Evolutionary conservation across 1,140 invertebrate species (phyloP), one percentile per base, ranked within the genome.

Genomic region (Drosophila lini): DNA sequence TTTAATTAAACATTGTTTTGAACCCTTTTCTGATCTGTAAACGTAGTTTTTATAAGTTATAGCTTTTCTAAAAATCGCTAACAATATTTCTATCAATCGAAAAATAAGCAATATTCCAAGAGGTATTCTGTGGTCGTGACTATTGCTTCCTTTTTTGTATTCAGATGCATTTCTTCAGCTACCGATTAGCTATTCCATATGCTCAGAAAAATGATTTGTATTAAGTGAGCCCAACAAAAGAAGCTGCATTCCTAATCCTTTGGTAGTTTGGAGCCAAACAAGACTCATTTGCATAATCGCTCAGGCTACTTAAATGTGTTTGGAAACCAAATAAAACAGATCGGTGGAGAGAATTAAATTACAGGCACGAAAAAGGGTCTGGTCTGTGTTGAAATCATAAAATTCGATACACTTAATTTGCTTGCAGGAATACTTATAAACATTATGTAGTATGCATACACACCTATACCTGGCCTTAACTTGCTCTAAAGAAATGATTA

Each of bases 331-430:
- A 50, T 69, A 19, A 19, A 44, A 50, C 28, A 41, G 61, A 69
- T 69, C 61, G 25, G 22, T n/a, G 31, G 31, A 42, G 31, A 41
- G 61, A 67, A 67, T 44, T 34, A 67, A 69, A 69, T 69, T 69
- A 67, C 61, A 69, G 65, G 63, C 64, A 52, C 47, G 62, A 69
- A 22, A 25, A 69, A 22, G 65, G 65, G 47, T 69, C 60, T 44
- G 61, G 38, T 67, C 60, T 53, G 38, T 53, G 65, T 67, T 69
- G 61, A 69, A 69, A 67, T 67, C 62, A 69, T 69, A 69, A 67
- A 69, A 67, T 69, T 69, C 65, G 65, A 69, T 69, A 69, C 61
- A 69, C 65, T 44, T 69, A 53, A 69, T 69, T 69, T 65, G 45
- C 65, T 44, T 67, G 25, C 31, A 53, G 28, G 52, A 67, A 60